phyloP scores from a whole-genome alignment of 1,140 invertebrate species.

The Drosophila triauraria region DNA sequence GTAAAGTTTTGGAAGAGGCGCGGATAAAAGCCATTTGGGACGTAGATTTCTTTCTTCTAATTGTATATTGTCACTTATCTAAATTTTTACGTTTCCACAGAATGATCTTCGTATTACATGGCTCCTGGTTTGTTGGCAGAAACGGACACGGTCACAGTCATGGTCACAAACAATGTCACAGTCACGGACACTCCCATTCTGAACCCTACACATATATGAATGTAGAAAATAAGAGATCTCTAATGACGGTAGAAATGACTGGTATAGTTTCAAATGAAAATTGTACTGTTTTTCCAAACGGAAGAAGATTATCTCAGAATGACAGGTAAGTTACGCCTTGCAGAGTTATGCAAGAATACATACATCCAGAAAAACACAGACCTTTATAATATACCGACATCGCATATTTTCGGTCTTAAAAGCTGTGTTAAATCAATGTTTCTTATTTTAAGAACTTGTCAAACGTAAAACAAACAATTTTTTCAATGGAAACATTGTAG shows the following conservation, averaged over 20 bases:
- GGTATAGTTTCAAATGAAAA: constrained; percentile 32
- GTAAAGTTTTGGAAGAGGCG: no score
- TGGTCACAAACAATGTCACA: constrained; percentile 32
- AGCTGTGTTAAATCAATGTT: no score
- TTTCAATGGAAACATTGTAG: no score
- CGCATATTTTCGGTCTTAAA: no score
- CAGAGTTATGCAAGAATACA: not conserved
- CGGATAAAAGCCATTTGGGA: no score
- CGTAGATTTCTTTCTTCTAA: not conserved
- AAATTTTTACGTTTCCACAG: constrained; percentile 83
- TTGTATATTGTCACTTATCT: not conserved
- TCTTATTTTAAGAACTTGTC: no score
- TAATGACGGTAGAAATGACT: constrained; percentile 8
- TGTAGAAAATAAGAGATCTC: constrained; percentile 1
- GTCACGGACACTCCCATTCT: constrained; percentile 31
- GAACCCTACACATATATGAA: not conserved
- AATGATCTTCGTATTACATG: constrained; percentile 91
- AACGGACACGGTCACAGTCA: constrained; percentile 62
- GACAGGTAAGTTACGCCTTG: constrained; percentile 29
- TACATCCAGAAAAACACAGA: not conserved
- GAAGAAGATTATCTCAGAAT: constrained; percentile 44
- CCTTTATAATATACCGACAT: no score
- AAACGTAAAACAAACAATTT: no score
- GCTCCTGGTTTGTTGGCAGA: constrained; percentile 85
- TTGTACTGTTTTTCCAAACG: constrained; percentile 55